A percentile compares a stretch with the other conserved stretches of the same genome.
phyloP scores from a whole-genome alignment of 2,797 vertebrate genomes.

The Sylvia borin region DNA sequence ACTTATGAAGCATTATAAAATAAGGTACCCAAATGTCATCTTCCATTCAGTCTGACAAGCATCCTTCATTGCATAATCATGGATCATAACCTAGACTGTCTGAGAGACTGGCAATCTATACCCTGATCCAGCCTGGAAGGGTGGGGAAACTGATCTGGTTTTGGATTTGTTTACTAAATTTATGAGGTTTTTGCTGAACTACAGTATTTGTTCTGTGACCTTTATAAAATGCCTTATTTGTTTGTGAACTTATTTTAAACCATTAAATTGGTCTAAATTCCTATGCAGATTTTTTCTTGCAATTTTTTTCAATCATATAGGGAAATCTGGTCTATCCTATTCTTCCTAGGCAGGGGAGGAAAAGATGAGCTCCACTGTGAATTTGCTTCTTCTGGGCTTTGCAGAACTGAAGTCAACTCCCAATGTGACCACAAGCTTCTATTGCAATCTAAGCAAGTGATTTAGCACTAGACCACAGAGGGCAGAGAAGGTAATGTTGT shows the following conservation, averaged over 20 bases:
- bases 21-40: slow-evolving; percentile 4
- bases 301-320: background rate
- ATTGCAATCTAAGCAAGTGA: background rate
- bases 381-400: background rate
- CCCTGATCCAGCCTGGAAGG: background rate
- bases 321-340: background rate
- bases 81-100: background rate
- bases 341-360: background rate
- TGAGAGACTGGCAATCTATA: background rate
- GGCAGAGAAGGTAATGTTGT: background rate
- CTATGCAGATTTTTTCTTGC: background rate
- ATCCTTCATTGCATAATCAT: background rate
- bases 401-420: background rate
- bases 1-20: slow-evolving; percentile 56
- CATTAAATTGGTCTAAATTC: background rate
- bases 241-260: background rate
- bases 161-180: slow-evolving; percentile 7
- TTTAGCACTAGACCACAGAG: background rate
- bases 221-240: background rate
- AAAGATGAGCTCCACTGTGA: background rate
- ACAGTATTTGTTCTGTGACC: background rate
- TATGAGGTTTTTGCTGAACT: background rate
- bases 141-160: background rate
- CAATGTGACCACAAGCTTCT: background rate
- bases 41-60: background rate